A percentile compares a stretch with the other conserved stretches of the same genome.
Conservation (phyloP, 2,113 vertebrate genomes). For the Phasianus colchicus region DNA sequence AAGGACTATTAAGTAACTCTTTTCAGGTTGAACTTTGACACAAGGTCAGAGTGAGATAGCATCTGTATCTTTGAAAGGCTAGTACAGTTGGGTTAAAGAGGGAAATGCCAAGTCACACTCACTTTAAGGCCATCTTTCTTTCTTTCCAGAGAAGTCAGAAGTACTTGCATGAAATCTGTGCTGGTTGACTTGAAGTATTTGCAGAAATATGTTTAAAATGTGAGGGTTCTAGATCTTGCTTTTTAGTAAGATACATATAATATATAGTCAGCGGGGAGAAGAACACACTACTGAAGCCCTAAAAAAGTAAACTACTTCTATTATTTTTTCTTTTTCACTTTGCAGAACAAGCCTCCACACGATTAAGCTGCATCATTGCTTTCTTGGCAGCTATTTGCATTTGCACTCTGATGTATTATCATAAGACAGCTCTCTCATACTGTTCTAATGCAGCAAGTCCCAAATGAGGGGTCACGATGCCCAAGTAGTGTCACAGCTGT, state of each 20-base stretch:
- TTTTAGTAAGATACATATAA: neutral
- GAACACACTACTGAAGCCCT: neutral
- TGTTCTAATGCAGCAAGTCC: neutral
- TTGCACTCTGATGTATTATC: neutral
- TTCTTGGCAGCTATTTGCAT: neutral
- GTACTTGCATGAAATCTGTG: neutral
- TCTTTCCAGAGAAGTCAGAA: neutral
- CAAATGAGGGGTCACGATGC: accelerated
- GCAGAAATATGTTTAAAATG: accelerated
- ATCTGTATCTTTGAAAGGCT: neutral
- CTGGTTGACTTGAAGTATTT: neutral
- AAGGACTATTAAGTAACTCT: neutral
- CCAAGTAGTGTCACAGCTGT: neutral
- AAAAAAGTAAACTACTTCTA: neutral
- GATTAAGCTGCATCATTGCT: slow-evolving; percentile 1
- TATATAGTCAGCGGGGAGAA: accelerated
- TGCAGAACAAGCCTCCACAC: neutral
- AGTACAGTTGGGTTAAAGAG: neutral
- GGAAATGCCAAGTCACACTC: neutral
- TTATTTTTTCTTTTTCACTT: neutral
- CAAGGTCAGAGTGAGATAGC: neutral
- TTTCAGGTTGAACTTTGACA: neutral
- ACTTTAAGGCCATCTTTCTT: neutral
- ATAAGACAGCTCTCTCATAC: neutral
- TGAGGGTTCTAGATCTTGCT: neutral